Evolutionary conservation across 2,797 vertebrate genomes (phyloP), one percentile per base, ranked within the genome.

Genomic region (Myripristis murdjan): DNA sequence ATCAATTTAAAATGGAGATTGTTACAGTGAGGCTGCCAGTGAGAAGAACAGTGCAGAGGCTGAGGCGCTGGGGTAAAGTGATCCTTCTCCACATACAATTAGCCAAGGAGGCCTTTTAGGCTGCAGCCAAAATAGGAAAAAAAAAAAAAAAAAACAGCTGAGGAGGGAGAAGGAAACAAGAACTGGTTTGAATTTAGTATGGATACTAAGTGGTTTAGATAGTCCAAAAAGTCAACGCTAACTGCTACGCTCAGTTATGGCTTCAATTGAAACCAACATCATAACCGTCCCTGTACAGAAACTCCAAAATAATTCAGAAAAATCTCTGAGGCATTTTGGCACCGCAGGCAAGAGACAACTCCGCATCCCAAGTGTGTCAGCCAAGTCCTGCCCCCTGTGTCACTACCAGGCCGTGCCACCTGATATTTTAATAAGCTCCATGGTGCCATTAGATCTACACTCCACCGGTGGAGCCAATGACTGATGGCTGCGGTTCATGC

Each of bases 71-170:
- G 31, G 59, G 92, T 92, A 93, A 94, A 91, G 85, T 89, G 91
- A 94, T 93, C 91, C 81, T 20, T 22, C 74, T 83, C 79, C 69
- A 79, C 77, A 75, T 87, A 83, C 87, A 93, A 93, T 92, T 91
- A 94, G 83, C 49, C 74, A 78, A 84, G 84, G 67, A 84, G 88
- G 79, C 67, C 75, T 84, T 82, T 86, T 41, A 88, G 77, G 46
- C 26, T 28, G 52, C 48, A 51, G 81, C 73, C 73, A 82, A 73
- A 70, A 73, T 33, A 37, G 35, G 35, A 67, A 75, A 65, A 67
- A 75, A 65, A 64, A 68, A 48, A 16, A 56, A 65, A 67, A 75
- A 65, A 64, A 68, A 48, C 16, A 56, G 53, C 18, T 44, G 22
- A 20, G 15, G 33, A 33, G 22, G 23, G 6, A 54, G 11, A 37